Percentiles rank a stretch among this genome's conserved stretches.
These are phyloP conservation scores for Elachura formosa DNA, from an alignment of 2,113 vertebrate species.

Conservation along the genomic window DNA sequence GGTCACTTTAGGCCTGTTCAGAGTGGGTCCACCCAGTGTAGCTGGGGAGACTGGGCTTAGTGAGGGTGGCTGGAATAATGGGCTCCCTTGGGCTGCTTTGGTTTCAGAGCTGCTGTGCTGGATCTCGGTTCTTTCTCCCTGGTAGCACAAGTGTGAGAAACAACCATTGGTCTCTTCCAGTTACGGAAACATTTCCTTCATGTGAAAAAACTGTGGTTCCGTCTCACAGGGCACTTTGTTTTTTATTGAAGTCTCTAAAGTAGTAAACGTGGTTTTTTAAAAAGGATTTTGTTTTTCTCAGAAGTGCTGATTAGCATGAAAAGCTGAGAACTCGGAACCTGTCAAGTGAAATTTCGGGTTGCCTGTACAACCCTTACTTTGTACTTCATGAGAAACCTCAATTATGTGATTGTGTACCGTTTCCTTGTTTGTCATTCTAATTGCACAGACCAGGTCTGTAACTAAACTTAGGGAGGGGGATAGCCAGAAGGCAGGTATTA, in stretches of 20 bases:
- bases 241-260: not conserved
- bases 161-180: not conserved
- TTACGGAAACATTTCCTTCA: not conserved
- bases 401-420: not conserved
- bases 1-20: not conserved
- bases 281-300: not conserved
- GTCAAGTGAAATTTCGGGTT: not conserved
- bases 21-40: rapidly evolving
- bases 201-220: not conserved
- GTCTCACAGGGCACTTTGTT: not conserved
- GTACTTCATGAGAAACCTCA: not conserved
- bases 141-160: not conserved
- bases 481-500: not conserved
- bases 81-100: not conserved
- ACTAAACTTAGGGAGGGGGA: not conserved
- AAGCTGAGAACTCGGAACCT: not conserved
- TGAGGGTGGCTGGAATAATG: not conserved
- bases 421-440: not conserved
- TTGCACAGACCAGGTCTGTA: not conserved
- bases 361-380: not conserved
- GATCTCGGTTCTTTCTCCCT: not conserved
- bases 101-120: not conserved
- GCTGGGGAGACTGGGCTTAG: not conserved
- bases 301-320: not conserved
- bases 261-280: not conserved